A percentile compares a stretch with the other conserved stretches of the same genome.
phyloP scores from a whole-genome alignment of 2,888 invertebrate genomes.

The Drosophila neoperkinsi region DNA sequence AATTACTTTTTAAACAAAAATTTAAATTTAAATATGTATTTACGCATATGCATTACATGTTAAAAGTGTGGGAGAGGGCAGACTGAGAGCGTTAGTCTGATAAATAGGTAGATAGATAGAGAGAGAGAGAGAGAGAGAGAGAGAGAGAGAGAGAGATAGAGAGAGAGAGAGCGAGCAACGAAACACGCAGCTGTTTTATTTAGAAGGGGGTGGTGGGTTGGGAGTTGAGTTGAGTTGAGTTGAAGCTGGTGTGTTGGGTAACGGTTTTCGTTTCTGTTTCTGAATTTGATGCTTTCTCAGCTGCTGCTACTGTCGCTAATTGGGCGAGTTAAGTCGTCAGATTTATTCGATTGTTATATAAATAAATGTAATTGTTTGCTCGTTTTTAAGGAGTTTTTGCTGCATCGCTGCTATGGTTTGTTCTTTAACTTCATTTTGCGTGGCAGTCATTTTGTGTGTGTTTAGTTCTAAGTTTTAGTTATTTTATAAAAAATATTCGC shows the following conservation, averaged over 20 bases:
- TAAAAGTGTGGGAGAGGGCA: conserved; percentile 24
- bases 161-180: conserved; percentile 14
- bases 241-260: not conserved
- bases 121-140: conserved; percentile 24
- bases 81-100: conserved; percentile 9
- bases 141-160: conserved; percentile 17
- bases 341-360: not conserved
- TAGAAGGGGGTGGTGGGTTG: not conserved
- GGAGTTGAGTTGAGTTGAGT: not conserved
- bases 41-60: conserved; percentile 55
- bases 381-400: conserved; percentile 62
- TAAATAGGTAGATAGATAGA: conserved; percentile 18
- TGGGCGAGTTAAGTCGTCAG: not conserved
- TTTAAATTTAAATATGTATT: conserved; percentile 55
- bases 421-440: conserved; percentile 34
- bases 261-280: not conserved
- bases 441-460: conserved; percentile 45
- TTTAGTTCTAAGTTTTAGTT: conserved; percentile 38
- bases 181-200: conserved; percentile 28
- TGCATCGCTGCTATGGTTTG: conserved; percentile 52
- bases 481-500: conserved; percentile 41
- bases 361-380: conserved; percentile 1
- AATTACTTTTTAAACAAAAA: conserved; percentile 35
- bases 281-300: not conserved
- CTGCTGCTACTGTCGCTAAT: not conserved